Evolutionary conservation across 2,113 vertebrate species (phyloP), one percentile per base, ranked within the genome.

Genomic region (Aegithalos caudatus): DNA sequence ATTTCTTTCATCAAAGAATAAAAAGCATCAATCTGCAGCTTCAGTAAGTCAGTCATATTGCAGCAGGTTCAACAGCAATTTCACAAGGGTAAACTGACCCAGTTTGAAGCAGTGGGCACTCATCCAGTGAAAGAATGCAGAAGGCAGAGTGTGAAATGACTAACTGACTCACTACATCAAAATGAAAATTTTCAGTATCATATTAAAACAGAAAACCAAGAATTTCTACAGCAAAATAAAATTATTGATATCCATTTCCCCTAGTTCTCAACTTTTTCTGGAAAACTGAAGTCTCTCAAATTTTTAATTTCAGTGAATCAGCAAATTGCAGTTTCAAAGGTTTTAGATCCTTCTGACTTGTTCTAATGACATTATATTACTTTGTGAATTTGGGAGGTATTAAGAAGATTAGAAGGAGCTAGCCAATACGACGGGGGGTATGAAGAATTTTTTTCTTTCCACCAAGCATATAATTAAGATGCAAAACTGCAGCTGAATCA

Each of bases 11-110:
- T 91, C 78, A 62, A 72, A 80, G 58, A 85, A 90, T 65, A 82
- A 88, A 91, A 90, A 58, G 35, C 81, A 91, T 91, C 94, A 85
- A 76, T 85, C 74, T 80, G 47, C 62, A 92, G 74, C 58, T 91
- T 92, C 78, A 82, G 4, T 47, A 82, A 89, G 44, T 64, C 89
- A 89, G 61, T 72, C 57, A 74, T 62, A 92, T 12, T 91, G 80
- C 69, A 94, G 88, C 69, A 89, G 66, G 50, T 85, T 94, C 86
- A 42, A 82, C 33, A 80, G 89, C 70, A 88, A 93, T 91, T 95
- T 96, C 91, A 86, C 66, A 91, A 72, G 78, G 54, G 87, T 92
- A 93, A 95, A 91, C 70, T 90, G 84, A 94, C 74, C 87, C 74
- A 86, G 5, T 91, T 51, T 85, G 81, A 95, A 86, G 90, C 66